These are phyloP conservation scores for Xylota sylvarum DNA, from an alignment of 2,888 invertebrate species.

Conservation along the genomic window DNA sequence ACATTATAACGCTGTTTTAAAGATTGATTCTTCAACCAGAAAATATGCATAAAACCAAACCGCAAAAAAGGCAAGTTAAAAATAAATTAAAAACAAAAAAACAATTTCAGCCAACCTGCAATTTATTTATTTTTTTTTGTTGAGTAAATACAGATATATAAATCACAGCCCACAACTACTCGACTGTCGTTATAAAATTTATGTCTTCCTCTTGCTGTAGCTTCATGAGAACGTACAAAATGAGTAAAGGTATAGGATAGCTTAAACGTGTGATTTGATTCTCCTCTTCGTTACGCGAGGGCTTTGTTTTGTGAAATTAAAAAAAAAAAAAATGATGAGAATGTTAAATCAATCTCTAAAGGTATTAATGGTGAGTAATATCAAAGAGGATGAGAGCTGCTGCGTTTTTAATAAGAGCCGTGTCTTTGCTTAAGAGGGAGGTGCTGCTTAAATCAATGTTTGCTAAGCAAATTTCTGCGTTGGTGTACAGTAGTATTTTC, in stretches of 20 bases:
- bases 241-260: conserved; percentile 54
- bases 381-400: not conserved
- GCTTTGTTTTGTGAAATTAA: not conserved
- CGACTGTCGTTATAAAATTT: conserved; percentile 29
- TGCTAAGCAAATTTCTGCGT: not conserved
- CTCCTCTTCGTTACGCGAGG: conserved; percentile 38
- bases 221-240: conserved; percentile 35
- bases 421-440: conserved; percentile 58
- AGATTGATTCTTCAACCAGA: conserved; percentile 77
- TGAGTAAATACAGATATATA: conserved; percentile 41
- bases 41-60: conserved; percentile 77
- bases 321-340: not conserved
- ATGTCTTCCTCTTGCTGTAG: conserved; percentile 44
- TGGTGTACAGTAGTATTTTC: no score
- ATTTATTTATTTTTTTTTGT: conserved; percentile 36
- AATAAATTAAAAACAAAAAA: conserved; percentile 68
- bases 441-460: not conserved
- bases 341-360: not conserved
- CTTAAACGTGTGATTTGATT: conserved; percentile 30
- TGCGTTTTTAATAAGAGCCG: not conserved
- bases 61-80: conserved; percentile 77
- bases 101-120: conserved; percentile 75
- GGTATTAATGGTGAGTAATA: conserved; percentile 27
- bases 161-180: conserved; percentile 46
- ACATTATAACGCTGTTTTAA: conserved; percentile 77